These are phyloP conservation scores for Thripadectes ignobilis DNA, from an alignment of 2,797 vertebrate species.

Conservation along the genomic window DNA sequence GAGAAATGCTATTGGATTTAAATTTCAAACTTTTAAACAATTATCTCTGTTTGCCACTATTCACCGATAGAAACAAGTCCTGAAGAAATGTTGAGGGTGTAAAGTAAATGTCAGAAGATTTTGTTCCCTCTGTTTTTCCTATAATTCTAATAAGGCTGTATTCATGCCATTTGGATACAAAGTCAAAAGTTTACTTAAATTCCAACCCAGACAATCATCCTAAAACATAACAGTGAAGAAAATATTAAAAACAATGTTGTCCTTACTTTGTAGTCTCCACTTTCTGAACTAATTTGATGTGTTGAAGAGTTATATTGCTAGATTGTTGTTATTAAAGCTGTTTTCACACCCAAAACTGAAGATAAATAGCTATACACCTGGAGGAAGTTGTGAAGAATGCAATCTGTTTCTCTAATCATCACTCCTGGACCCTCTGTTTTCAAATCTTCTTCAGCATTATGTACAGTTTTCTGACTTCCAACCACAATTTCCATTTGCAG, in stretches of 20 bases:
- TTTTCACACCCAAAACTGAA: not conserved
- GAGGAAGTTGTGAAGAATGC: not conserved
- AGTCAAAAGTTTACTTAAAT: not conserved
- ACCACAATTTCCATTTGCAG: not conserved
- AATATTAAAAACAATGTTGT: not conserved
- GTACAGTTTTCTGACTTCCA: not conserved
- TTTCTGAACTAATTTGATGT: not conserved
- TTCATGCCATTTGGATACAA: not conserved
- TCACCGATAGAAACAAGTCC: not conserved
- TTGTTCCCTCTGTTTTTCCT: not conserved
- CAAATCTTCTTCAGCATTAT: not conserved
- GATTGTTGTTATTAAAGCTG: not conserved
- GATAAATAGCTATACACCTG: not conserved
- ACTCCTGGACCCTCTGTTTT: not conserved
- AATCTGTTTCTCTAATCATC: not conserved
- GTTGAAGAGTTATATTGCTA: not conserved
- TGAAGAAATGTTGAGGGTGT: not conserved
- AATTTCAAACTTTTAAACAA: not conserved
- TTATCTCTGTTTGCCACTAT: not conserved
- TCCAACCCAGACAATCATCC: not conserved
- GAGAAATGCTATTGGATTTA: not conserved
- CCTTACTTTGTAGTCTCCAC: not conserved
- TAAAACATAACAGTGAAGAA: not conserved
- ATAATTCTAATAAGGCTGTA: not conserved
- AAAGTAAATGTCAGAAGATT: not conserved